Conservation (phyloP, 2,888 invertebrate genomes). For the Meliscaeva auricollis region DNA sequence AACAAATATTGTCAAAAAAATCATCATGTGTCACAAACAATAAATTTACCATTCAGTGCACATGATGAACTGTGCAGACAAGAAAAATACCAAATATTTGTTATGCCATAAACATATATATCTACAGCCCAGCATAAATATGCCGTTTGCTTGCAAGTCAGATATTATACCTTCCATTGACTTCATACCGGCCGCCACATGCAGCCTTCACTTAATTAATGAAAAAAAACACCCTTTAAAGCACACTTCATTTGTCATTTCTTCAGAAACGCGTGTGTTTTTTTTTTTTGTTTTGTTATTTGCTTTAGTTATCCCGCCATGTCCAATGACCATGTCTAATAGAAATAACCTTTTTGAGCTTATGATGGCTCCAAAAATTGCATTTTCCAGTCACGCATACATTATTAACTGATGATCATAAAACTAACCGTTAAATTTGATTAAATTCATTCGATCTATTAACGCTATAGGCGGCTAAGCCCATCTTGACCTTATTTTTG, state of each 20-base stretch:
- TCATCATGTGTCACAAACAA: neutral
- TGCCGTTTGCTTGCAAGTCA: constrained; percentile 5
- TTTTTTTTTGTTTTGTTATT: too few species aligned
- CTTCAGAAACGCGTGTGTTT: too few species aligned
- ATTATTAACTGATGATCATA: neutral
- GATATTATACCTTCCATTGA: neutral
- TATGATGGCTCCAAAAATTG: neutral
- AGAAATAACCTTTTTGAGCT: constrained; percentile 10
- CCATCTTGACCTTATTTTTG: constrained; percentile 66
- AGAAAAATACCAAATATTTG: constrained; percentile 9
- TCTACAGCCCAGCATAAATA: neutral
- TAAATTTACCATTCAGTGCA: constrained; percentile 3
- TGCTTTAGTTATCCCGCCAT: neutral
- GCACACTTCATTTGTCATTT: constrained; percentile 22
- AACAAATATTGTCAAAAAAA: neutral
- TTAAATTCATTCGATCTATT: constrained; percentile 46
- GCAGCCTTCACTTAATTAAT: constrained; percentile 32
- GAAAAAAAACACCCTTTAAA: neutral
- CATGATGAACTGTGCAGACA: neutral
- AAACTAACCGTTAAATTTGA: constrained; percentile 11
- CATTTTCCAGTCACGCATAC: constrained; percentile 60
- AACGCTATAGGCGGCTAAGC: constrained; percentile 26
- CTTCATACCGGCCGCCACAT: neutral
- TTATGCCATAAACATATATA: constrained; percentile 5
- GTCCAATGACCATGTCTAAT: neutral